Evolutionary conservation across 2,888 invertebrate species (phyloP).

Genomic region (Brachycybe producta): DNA sequence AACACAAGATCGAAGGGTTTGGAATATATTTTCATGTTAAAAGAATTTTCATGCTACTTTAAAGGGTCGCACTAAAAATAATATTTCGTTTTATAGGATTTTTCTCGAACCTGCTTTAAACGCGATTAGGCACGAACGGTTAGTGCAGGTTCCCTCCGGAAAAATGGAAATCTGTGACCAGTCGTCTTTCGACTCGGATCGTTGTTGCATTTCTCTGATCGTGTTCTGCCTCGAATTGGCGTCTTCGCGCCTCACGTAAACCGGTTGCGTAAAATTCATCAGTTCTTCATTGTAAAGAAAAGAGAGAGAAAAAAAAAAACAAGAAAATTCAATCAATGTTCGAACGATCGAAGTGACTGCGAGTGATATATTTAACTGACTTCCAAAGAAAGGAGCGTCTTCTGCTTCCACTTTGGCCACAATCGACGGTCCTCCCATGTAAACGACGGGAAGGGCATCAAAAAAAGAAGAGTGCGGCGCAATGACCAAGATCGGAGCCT

Average conservation of each 20-base stretch:
- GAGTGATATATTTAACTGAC: constrained; percentile 43
- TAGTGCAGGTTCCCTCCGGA: constrained; percentile 93
- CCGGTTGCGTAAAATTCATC: constrained; percentile 86
- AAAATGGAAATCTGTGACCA: constrained; percentile 62
- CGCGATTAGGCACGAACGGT: constrained; percentile 61
- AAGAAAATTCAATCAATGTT: background rate
- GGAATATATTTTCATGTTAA: no score
- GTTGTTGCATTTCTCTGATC: constrained; percentile 70
- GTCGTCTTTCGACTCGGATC: constrained; percentile 55
- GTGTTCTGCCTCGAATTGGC: constrained; percentile 82
- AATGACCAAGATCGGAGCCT: constrained; percentile 71
- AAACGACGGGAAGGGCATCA: constrained; percentile 71
- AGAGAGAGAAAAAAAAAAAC: constrained; percentile 14
- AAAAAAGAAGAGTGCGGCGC: constrained; percentile 87
- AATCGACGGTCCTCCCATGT: constrained; percentile 71
- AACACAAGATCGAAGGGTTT: no score
- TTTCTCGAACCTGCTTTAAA: constrained; percentile 32
- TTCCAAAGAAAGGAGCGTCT: constrained; percentile 74
- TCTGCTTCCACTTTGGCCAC: constrained; percentile 79
- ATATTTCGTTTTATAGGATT: background rate
- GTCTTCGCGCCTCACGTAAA: constrained; percentile 86
- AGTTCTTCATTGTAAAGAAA: constrained; percentile 47
- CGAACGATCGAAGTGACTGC: background rate
- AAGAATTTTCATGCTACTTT: no score
- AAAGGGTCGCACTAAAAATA: no score